phyloP scores from a whole-genome alignment of 2,113 vertebrate genomes.

The Coracopsis vasa region DNA sequence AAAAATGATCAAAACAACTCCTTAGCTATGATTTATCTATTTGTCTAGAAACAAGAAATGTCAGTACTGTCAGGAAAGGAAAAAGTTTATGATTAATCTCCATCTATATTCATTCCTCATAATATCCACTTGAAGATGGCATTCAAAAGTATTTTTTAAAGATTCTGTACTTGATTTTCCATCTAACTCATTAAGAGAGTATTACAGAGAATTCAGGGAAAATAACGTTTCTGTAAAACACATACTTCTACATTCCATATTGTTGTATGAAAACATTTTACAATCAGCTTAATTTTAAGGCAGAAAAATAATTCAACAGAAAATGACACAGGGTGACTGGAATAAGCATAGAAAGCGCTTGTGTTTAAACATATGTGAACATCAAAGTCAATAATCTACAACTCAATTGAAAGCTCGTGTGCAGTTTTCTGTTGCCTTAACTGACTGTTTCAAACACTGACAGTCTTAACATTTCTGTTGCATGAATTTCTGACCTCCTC shows the following conservation, averaged over 20 bases:
- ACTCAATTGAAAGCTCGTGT: not conserved
- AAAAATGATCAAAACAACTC: not conserved
- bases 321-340: not conserved
- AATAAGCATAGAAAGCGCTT: not conserved
- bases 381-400: not conserved
- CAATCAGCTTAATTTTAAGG: not conserved
- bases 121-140: not conserved
- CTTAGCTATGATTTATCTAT: not conserved
- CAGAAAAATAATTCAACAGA: not conserved
- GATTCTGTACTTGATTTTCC: not conserved
- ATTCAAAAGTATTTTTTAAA: not conserved
- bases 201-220: not conserved
- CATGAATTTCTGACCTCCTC: not conserved
- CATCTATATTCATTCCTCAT: not conserved
- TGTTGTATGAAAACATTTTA: not conserved
- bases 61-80: not conserved
- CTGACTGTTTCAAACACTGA: not conserved
- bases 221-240: not conserved
- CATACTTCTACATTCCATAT: not conserved
- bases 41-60: conserved; percentile 35
- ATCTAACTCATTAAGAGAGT: not conserved
- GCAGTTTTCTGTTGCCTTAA: not conserved
- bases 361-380: not conserved
- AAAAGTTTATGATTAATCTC: conserved; percentile 14
- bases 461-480: not conserved